These are phyloP conservation scores for Chrysomela aeneicollis DNA, from an alignment of 2,888 invertebrate species.

Conservation along the genomic window DNA sequence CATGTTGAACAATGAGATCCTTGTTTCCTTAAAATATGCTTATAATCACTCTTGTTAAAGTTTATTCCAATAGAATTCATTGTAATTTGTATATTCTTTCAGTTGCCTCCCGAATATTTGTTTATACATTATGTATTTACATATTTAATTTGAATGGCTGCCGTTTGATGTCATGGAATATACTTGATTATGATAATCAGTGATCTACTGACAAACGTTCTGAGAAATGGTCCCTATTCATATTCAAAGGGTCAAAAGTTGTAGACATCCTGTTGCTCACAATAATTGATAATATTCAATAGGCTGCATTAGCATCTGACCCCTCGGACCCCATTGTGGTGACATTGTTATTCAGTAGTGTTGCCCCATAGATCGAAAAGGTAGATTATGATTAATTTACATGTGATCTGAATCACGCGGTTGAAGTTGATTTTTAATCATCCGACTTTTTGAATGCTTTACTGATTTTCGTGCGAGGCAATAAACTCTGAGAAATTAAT, in stretches of 20 bases:
- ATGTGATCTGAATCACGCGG: no score
- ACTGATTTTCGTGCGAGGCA: no score
- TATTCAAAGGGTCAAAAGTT: slow-evolving; percentile 29
- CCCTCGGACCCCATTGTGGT: slow-evolving; percentile 15
- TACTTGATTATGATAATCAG: neutral
- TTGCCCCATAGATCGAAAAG: neutral
- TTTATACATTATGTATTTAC: no score
- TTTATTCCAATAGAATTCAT: no score
- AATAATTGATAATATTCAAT: slow-evolving; percentile 9
- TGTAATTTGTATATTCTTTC: no score
- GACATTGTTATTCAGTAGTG: neutral
- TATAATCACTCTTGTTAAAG: no score
- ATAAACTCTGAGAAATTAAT: no score
- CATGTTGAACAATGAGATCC: neutral
- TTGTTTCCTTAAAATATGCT: neutral
- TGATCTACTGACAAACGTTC: neutral
- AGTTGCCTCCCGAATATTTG: no score
- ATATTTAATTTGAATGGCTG: no score
- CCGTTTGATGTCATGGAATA: neutral
- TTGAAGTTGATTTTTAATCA: no score
- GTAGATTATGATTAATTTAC: neutral
- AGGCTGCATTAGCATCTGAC: slow-evolving; percentile 22
- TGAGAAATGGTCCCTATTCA: neutral
- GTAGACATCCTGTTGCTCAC: slow-evolving; percentile 15
- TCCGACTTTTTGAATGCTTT: no score